Base-by-base conservation (phyloP, 1,140 invertebrate species). In the Globodera ellingtonae region DNA sequence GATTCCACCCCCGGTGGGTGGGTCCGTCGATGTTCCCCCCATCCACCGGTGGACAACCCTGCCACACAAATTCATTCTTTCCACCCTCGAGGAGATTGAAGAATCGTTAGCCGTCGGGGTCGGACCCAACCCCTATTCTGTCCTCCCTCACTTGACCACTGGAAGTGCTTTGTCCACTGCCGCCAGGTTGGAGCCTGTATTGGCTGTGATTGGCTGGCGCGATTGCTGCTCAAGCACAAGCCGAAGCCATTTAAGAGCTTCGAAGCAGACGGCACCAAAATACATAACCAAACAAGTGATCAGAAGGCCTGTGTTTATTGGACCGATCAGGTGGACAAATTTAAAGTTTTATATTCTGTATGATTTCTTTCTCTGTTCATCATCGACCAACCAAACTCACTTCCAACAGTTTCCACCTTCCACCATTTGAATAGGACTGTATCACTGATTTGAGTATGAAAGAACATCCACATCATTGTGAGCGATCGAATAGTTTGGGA, bases 391-490 rank as follows among this genome's bases (percentile, higher is more conserved):
- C 18, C 56, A 62, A 62, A 62, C 70, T 76, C 67, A 83, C 84
- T 72, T 79, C 74, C 79, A 44, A 67, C 72, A 44, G 82, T 86
- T 21, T 67, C 72, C 47, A 85, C 72, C 18, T 77, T 82, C 84
- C 84, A 85, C 52, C 52, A 72, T 1, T 70, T 24, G 67, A 85
- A 85, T 9, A 86, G 79, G 24, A 85, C 79, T 13, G 79, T 83
- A 56, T 85, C 84, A 52, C 72, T 74, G 35, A 86, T 18, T 50
- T 48, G 66, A 9, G 82, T 81, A 62, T 85, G 84, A 76, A 85
- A 85, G 44, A 73, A 85, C 84, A 85, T 85, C 84, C 84, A 85
- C 84, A 84, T 85, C 47, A 79, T 79, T 79, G 18, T 69, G 47
- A 47, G 6, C 67, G 67, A 69, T 21, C 0, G 35, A 21, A 21